Base-by-base conservation (phyloP, 2,113 vertebrate genomes). In the Ovis canadensis region DNA sequence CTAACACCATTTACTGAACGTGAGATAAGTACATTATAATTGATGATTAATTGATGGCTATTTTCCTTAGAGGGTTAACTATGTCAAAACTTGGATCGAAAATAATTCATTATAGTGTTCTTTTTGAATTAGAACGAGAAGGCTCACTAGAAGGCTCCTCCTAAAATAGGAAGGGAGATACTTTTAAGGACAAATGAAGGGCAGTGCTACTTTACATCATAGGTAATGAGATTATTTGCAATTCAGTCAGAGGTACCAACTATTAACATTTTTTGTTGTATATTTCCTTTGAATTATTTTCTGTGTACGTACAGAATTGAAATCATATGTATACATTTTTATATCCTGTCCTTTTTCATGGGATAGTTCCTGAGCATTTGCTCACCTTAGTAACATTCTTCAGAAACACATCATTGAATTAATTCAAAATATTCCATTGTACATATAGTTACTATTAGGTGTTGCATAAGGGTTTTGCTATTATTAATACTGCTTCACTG, bases 111-210 rank as follows among this genome's bases (percentile, higher is more conserved):
- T 90, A n/a, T 48, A 82, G 64, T 50, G 21, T 43, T 83, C 19
- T 57, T 94, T 97, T 71, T 84, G 29, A 97, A 93, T 92, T 77
- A 94, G 84, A 80, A 52, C 10, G 45, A 81, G 50, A 52, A 84
- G 19, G 2, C 52, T 88, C 13, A 52, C 13, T 55, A 85, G 50
- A 52, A 84, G 15, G 2, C 52, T 85, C 7, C 48, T 89, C 29
- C 43, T 60, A 52, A 94, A 92, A 27, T 71, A 54, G 27, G 71
- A 43, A 77, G 23, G 71, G 71, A 77, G 71, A 55, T 87, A 7
- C 19, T 96, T 85, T 45, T 16, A 83, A 93, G 78, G 50, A 78
- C 33, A 87, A 57, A 17, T 80, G 81, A 33, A 83, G 11, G n/a
- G 21, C 36, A 27, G 36, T 27, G 40, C 27, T 88, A 27, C 25